Evolutionary conservation across 1,140 invertebrate genomes (phyloP).

Genomic region (Mycetomoellerius zeteki): DNA sequence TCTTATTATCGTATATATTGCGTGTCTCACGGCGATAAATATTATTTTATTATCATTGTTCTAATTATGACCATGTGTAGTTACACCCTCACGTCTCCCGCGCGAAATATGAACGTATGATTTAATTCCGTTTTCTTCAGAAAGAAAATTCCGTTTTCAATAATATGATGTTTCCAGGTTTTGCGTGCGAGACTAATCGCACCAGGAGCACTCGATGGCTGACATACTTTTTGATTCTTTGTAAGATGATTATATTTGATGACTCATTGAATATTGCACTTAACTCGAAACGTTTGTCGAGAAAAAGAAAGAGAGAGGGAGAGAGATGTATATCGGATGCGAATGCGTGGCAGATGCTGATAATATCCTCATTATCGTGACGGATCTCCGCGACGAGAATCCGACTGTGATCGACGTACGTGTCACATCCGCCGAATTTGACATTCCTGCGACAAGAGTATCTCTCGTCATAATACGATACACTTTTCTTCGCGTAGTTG

Average conservation of each 20-base stretch:
- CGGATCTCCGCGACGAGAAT: neutral
- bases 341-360: neutral
- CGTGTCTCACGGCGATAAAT: slow-evolving; percentile 41
- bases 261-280: slow-evolving; percentile 21
- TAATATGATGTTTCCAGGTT: neutral
- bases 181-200: slow-evolving; percentile 3
- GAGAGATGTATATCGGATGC: slow-evolving; percentile 1
- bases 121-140: neutral
- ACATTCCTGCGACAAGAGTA: slow-evolving; percentile 56
- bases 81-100: slow-evolving; percentile 21
- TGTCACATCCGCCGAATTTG: slow-evolving; percentile 29
- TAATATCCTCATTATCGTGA: neutral
- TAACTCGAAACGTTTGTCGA: slow-evolving; percentile 20
- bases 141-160: neutral
- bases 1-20: slow-evolving; percentile 65
- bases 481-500: slow-evolving; percentile 16
- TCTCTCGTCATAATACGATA: slow-evolving; percentile 23
- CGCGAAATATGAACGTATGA: slow-evolving; percentile 29
- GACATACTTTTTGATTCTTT: slow-evolving; percentile 17
- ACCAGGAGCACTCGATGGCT: neutral
- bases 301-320: neutral
- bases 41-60: slow-evolving; percentile 44
- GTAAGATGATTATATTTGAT: slow-evolving; percentile 36
- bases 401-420: slow-evolving; percentile 25
- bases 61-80: slow-evolving; percentile 36